Evolutionary conservation across 1,140 invertebrate species (phyloP).

Genomic region (Galleria mellonella): DNA sequence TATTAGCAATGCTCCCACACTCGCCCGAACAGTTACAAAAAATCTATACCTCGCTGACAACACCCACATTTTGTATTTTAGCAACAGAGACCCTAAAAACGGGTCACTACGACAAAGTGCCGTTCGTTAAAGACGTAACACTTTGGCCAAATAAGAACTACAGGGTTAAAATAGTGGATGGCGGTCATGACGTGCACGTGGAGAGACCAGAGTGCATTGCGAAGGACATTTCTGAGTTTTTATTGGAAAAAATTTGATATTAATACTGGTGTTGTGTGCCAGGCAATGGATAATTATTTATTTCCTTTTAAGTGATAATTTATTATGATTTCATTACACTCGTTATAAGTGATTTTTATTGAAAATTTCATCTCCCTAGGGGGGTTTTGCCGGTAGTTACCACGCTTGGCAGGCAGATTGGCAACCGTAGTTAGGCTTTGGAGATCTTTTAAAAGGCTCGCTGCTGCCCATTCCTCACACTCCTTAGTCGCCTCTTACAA

Average conservation of each 20-base stretch:
- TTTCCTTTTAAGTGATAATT: no score
- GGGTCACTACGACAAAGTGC: slow-evolving; percentile 15
- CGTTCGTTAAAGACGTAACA: slow-evolving; percentile 26
- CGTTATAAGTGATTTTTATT: no score
- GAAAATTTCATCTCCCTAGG: no score
- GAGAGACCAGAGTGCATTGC: slow-evolving; percentile 22
- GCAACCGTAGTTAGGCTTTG: no score
- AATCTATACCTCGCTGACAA: slow-evolving; percentile 22
- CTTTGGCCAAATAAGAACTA: slow-evolving; percentile 39
- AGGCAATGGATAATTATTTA: no score
- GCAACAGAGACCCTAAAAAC: slow-evolving; percentile 17
- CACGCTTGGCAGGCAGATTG: no score
- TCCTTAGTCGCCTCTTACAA: no score
- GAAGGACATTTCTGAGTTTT: slow-evolving; percentile 20
- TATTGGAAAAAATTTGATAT: background rate
- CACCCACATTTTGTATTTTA: slow-evolving; percentile 32
- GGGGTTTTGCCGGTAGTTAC: no score
- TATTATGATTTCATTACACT: no score
- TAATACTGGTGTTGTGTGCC: no score
- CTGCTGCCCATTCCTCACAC: no score
- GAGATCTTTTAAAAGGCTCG: no score
- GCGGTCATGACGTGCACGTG: slow-evolving; percentile 25
- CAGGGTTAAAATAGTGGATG: slow-evolving; percentile 21
- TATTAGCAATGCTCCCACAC: slow-evolving; percentile 24
- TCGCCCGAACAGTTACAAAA: slow-evolving; percentile 17